Evolutionary conservation across 1,140 invertebrate species (phyloP).

Genomic region (Maconellicoccus hirsutus): DNA sequence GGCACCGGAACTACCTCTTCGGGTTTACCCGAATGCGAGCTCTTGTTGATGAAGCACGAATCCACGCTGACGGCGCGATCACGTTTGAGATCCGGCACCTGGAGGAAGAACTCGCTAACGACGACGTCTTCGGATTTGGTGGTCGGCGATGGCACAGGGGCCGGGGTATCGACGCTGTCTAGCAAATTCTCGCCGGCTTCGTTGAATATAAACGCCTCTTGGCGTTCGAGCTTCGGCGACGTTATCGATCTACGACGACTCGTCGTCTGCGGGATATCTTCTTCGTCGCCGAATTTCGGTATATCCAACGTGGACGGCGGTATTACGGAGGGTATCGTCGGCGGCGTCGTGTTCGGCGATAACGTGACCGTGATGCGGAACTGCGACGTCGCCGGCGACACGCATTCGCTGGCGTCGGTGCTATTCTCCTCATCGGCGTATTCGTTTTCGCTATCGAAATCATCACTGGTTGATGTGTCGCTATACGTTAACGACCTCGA

Average conservation of each 20-base stretch:
- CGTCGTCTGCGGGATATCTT: constrained; percentile 32
- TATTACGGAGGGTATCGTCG: too few species aligned
- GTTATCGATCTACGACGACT: constrained; percentile 36
- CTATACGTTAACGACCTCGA: constrained; percentile 28
- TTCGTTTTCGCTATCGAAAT: constrained; percentile 40
- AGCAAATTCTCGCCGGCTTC: constrained; percentile 40
- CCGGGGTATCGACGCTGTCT: constrained; percentile 35
- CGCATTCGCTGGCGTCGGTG: constrained; percentile 26
- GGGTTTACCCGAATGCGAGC: constrained; percentile 49
- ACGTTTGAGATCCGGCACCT: constrained; percentile 65
- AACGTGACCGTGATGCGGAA: constrained; percentile 54
- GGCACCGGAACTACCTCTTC: constrained; percentile 55
- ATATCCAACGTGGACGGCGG: constrained; percentile 24
- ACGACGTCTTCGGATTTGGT: constrained; percentile 33
- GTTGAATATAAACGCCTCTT: constrained; percentile 57
- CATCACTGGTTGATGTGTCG: constrained; percentile 38
- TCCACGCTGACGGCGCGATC: constrained; percentile 74
- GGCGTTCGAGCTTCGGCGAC: constrained; percentile 51
- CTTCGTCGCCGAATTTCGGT: constrained; percentile 28
- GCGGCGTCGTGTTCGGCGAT: constrained; percentile 36
- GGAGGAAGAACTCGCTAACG: constrained; percentile 61
- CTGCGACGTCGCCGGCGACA: constrained; percentile 30
- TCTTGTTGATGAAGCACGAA: constrained; percentile 62
- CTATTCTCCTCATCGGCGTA: constrained; percentile 37
- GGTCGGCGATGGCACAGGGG: constrained; percentile 24